Base-by-base conservation (phyloP, 2,113 vertebrate species). In the Erythrolamprus reginae region DNA sequence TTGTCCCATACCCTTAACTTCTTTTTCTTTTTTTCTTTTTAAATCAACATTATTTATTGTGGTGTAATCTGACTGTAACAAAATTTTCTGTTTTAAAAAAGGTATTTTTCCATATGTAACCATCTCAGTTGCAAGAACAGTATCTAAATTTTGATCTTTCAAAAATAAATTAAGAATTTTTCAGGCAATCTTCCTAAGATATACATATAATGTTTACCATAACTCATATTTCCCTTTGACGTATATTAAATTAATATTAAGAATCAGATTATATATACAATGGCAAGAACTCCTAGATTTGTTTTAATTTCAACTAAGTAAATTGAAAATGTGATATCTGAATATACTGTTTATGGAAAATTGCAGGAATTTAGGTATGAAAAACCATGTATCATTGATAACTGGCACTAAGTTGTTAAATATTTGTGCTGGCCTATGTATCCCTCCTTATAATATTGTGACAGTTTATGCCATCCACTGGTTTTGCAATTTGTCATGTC, bases 321-420 rank as follows among this genome's bases (percentile, higher is more conserved):
- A n/a, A 12, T 83, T 45, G 28, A 28, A 82, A 52, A 87, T 86
- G n/a, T 88, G 45, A 84, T 61, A 84, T 88, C 28, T 91, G 86
- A 91, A 84, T 38, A 61, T 52, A 33, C 13, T 88, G 77, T 88
- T 88, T 91, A 91, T 84, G 86, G 77, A 91, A 53, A 88, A 26
- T 61, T 23, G 26, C 52, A 91, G 90, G 86, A 91, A 91, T 88
- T 47, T 88, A 58, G 86, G 90, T 88, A 88, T 91, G 90, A 86
- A 91, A 91, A 91, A 88, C 12, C n/a, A 50, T 51, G 53, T 88
- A 82, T 51, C 90, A 88, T 65, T 88, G 86, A 88, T 91, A 83
- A 61, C 38, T 91, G 90, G 86, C 90, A 91, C 53, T 13, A 38
- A 51, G 45, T 84, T 88, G 28, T 55, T 65, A 91, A 91, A 91